Percentiles rank a stretch among this genome's conserved stretches.
Evolutionary conservation across 2,113 vertebrate genomes (phyloP).

Genomic region (Grantiella picta): DNA sequence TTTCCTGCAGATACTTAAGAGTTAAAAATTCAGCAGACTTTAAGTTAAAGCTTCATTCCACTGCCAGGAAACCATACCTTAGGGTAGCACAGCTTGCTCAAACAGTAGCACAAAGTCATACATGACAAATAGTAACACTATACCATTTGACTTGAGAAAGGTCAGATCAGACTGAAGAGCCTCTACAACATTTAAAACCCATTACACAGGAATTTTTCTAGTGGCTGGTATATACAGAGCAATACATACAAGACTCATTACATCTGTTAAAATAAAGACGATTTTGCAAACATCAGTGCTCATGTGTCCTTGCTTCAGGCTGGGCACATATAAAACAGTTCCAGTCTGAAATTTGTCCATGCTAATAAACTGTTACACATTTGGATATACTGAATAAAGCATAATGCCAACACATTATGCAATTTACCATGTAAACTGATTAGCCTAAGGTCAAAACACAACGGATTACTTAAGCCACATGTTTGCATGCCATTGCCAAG

Average conservation of each 20-base stretch:
- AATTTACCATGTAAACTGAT: neutral
- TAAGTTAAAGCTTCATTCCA: neutral
- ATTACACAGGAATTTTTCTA: neutral
- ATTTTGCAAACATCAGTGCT: neutral
- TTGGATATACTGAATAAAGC: neutral
- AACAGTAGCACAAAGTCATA: neutral
- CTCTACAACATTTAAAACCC: neutral
- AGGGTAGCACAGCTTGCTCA: neutral
- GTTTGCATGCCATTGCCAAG: neutral
- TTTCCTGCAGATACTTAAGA: neutral
- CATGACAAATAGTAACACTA: neutral
- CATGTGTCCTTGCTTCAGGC: neutral
- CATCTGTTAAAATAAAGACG: neutral
- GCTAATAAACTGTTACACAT: neutral
- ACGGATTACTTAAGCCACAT: neutral
- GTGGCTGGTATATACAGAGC: neutral
- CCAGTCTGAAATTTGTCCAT: neutral
- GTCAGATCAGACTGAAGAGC: neutral
- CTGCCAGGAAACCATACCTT: neutral
- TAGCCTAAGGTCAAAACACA: constrained; percentile 1
- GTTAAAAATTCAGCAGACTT: neutral
- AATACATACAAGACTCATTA: neutral
- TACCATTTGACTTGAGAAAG: neutral
- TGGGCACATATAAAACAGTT: neutral
- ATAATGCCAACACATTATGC: neutral